Percentiles rank a stretch among this genome's conserved stretches.
Conservation (phyloP, 2,888 invertebrate genomes). For the Oscheius myriophilus region DNA sequence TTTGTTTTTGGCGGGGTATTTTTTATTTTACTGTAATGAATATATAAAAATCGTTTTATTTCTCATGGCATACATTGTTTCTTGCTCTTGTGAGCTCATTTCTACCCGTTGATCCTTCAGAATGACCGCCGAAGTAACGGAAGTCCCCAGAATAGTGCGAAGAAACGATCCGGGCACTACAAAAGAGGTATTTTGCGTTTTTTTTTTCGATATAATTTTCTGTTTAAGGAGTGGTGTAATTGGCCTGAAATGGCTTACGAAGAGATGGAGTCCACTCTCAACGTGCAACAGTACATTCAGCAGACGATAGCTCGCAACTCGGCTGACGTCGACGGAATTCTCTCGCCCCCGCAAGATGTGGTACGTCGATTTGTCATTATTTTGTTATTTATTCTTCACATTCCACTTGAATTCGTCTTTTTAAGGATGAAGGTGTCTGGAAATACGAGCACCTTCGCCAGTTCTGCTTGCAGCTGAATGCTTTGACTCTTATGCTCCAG, state of each 20-base stretch:
- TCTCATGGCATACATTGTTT: no score
- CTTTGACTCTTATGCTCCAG: slow-evolving; percentile 94
- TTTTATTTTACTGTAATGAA: no score
- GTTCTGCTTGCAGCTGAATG: slow-evolving; percentile 99
- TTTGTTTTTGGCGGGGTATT: no score
- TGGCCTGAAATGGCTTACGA: slow-evolving; percentile 95
- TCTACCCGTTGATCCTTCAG: no score
- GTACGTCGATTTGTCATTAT: slow-evolving; percentile 16
- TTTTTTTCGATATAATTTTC: not conserved
- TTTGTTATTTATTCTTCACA: not conserved
- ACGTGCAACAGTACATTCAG: slow-evolving; percentile 98
- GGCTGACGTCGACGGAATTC: slow-evolving; percentile 89
- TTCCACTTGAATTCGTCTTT: not conserved
- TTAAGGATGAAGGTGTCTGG: slow-evolving; percentile 83
- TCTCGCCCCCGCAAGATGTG: slow-evolving; percentile 86
- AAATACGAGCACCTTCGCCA: slow-evolving; percentile 97
- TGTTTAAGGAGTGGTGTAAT: slow-evolving; percentile 86
- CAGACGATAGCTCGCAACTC: slow-evolving; percentile 93
- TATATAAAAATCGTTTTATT: no score
- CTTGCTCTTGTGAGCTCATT: no score
- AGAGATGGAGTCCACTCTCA: slow-evolving; percentile 98
- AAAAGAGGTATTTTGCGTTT: slow-evolving; percentile 45
- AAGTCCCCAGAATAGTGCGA: slow-evolving; percentile 37
- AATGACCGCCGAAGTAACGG: slow-evolving; percentile 16
- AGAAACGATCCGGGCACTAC: slow-evolving; percentile 64